Evolutionary conservation across 2,113 vertebrate species (phyloP).

Genomic region (Hippocampus zosterae): DNA sequence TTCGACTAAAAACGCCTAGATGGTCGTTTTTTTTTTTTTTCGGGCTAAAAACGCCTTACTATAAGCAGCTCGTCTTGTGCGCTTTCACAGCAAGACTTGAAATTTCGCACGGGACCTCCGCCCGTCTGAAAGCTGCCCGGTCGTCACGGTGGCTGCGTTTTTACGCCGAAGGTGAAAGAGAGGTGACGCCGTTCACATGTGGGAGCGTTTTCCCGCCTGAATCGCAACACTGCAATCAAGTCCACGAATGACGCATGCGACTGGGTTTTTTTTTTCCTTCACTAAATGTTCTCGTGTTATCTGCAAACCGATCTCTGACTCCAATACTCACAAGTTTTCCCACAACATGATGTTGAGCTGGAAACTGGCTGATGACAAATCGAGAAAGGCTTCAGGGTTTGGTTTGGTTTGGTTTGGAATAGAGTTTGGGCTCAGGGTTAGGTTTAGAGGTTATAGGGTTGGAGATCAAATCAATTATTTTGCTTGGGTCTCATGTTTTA

Average conservation of each 20-base stretch:
- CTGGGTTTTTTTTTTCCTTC: conserved; percentile 47
- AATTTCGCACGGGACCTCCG: conserved; percentile 30
- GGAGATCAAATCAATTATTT: too few relatives aligned
- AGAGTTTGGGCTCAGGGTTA: too few relatives aligned
- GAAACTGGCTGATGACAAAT: too few relatives aligned
- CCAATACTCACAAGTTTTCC: conserved; percentile 3
- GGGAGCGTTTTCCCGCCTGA: conserved; percentile 49
- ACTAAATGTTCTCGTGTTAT: conserved; percentile 51
- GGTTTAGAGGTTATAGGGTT: too few relatives aligned
- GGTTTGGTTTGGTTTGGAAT: too few relatives aligned
- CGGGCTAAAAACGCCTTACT: too few relatives aligned
- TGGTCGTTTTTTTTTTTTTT: too few relatives aligned
- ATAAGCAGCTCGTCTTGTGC: too few relatives aligned
- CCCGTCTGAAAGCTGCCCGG: not conserved
- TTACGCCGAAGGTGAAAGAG: conserved; percentile 37
- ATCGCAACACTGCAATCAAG: conserved; percentile 40
- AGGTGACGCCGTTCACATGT: conserved; percentile 42
- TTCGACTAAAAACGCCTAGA: too few relatives aligned
- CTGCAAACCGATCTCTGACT: conserved; percentile 28
- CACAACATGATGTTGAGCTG: not conserved
- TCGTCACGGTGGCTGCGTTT: conserved; percentile 21
- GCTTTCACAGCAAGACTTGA: conserved; percentile 36
- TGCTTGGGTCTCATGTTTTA: too few relatives aligned
- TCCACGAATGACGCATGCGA: conserved; percentile 46
- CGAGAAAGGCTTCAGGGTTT: too few relatives aligned